Evolutionary conservation across 2,888 invertebrate species (phyloP).

Genomic region (Polydrusus cervinus): DNA sequence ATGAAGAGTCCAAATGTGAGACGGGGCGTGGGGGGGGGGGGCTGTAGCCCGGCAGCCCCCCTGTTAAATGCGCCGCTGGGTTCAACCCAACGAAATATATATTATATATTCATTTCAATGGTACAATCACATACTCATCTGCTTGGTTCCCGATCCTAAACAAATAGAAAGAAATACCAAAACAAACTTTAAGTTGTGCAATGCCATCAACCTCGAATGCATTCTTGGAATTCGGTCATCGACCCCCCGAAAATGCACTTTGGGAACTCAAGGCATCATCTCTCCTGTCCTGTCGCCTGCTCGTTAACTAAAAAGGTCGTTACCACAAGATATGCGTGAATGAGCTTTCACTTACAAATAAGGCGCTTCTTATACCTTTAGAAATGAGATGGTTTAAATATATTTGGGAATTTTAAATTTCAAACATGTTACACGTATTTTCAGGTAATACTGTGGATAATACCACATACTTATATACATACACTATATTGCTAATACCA

Average conservation of each 20-base stretch:
- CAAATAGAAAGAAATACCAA: slow-evolving; percentile 34
- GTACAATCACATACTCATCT: neutral
- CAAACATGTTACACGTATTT: too few species aligned
- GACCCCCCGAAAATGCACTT: slow-evolving; percentile 45
- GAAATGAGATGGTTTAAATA: neutral
- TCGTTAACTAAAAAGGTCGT: slow-evolving; percentile 35
- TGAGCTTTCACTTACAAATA: slow-evolving; percentile 21
- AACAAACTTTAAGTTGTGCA: slow-evolving; percentile 43
- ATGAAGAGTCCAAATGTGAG: too few species aligned
- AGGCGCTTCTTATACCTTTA: neutral
- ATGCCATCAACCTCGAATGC: slow-evolving; percentile 42
- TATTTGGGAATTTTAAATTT: too few species aligned
- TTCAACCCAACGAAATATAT: too few species aligned
- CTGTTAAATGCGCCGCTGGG: too few species aligned
- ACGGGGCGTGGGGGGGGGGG: too few species aligned
- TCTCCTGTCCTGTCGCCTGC: slow-evolving; percentile 2
- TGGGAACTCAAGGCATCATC: slow-evolving; percentile 23
- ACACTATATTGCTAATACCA: too few species aligned
- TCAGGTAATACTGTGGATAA: too few species aligned
- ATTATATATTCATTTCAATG: too few species aligned
- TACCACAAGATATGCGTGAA: slow-evolving; percentile 29
- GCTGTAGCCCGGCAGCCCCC: too few species aligned
- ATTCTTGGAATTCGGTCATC: slow-evolving; percentile 34
- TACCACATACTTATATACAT: too few species aligned
- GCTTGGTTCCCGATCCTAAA: slow-evolving; percentile 4